These are phyloP conservation scores for Diloba caeruleocephala DNA, from an alignment of 2,888 invertebrate genomes.

Conservation along the genomic window DNA sequence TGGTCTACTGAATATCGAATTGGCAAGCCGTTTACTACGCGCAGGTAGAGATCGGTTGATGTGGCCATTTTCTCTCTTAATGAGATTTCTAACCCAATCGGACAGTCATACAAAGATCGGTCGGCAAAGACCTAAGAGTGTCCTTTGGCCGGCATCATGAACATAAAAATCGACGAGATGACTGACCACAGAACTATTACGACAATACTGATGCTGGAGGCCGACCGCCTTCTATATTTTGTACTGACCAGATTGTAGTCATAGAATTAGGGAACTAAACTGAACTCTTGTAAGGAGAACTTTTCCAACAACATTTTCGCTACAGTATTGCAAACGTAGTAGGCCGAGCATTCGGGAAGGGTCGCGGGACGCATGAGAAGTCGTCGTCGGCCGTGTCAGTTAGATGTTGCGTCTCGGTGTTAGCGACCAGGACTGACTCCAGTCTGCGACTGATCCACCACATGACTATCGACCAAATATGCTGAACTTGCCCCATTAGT, in stretches of 20 bases:
- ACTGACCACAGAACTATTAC: no score
- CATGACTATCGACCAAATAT: conserved; percentile 63
- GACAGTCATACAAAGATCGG: no score
- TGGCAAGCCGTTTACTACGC: neutral
- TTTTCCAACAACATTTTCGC: neutral
- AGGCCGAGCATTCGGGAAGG: conserved; percentile 64
- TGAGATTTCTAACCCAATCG: no score
- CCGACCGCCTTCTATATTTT: no score
- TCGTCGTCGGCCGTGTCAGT: conserved; percentile 78
- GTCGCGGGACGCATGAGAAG: conserved; percentile 70
- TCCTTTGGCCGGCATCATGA: no score
- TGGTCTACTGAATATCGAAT: neutral
- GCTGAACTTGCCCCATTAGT: conserved; percentile 45
- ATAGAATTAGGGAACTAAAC: no score
- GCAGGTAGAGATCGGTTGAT: neutral
- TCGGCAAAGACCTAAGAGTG: no score
- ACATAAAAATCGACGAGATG: no score
- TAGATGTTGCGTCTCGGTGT: conserved; percentile 87
- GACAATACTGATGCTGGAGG: no score
- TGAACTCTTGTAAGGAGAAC: neutral
- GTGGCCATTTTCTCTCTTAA: no score
- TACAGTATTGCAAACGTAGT: conserved; percentile 22
- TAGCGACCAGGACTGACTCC: conserved; percentile 78
- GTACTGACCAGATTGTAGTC: no score
- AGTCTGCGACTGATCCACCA: conserved; percentile 74